Evolutionary conservation across 2,113 vertebrate species (phyloP).

Genomic region (Microcebus tavaratra): DNA sequence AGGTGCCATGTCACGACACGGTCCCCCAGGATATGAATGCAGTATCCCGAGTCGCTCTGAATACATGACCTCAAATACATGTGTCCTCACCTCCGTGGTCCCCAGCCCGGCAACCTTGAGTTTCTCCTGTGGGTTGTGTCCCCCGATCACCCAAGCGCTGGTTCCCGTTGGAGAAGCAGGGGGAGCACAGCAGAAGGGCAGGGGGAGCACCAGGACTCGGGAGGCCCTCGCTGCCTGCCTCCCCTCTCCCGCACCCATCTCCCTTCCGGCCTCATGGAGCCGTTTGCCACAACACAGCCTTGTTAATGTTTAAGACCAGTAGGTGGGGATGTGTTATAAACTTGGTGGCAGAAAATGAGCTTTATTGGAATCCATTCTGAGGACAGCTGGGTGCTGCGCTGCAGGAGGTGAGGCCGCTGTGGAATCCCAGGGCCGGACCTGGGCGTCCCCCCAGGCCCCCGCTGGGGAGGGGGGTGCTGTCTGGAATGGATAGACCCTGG

Average conservation of each 20-base stretch:
- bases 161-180: background rate
- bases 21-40: background rate
- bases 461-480: background rate
- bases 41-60: background rate
- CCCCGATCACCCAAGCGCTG: background rate
- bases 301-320: slow-evolving; percentile 78
- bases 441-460: background rate
- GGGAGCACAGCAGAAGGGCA: background rate
- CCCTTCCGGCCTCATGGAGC: slow-evolving; percentile 10
- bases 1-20: background rate
- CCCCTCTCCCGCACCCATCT: background rate
- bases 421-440: background rate
- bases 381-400: background rate
- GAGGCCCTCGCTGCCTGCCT: background rate
- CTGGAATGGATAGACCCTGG: background rate
- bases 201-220: background rate
- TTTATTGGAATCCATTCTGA: slow-evolving; percentile 63
- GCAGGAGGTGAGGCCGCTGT: background rate
- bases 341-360: slow-evolving; percentile 73
- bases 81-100: background rate
- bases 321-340: slow-evolving; percentile 85
- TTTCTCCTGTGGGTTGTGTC: background rate
- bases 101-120: background rate
- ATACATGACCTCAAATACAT: background rate
- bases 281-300: background rate